Base-by-base conservation (phyloP, 1,140 invertebrate species). In the Conopomorpha cramerella region DNA sequence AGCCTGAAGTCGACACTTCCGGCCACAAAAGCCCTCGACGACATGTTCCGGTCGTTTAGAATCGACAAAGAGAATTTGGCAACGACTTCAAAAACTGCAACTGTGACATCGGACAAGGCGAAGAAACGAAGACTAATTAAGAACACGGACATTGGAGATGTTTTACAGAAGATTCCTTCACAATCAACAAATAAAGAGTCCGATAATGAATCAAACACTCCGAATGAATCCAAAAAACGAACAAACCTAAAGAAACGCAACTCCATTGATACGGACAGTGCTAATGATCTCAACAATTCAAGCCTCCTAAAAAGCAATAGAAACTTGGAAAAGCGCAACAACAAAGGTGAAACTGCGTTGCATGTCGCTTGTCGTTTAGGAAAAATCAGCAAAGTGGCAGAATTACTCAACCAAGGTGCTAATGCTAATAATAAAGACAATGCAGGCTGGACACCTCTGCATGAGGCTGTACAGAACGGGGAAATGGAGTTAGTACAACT, bases 361-460 rank as follows among this genome's bases (percentile, higher is more conserved):
- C 84, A 86, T 41, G 48, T 65, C 1, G 79, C 81, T 0, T 84
- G 82, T 43, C 57, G 78, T 29, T 37, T 84, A 60, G 78, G 80
- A 34, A 73, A 86, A 32, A 25, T 72, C 23, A 74, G 82, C 16
- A 64, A 66, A 51, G 80, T 86, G 0, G 51, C 52, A 42, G 47
- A 67, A 25, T 53, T 91, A 2, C 55, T 92, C 12, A 49, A 68
- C 13, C 61, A 77, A 25, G 87, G 86, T 16, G 84, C 85, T 1
- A 84, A 86, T 65, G 81, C 88, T 1, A 89, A 91, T 64, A 84
- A 83, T 2, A 84, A 85, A 62, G 90, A 92, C 51, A 79, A 88
- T 62, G 87, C 86, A 16, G 85, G 84, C 19, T 92, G 88, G 86
- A 90, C 88, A 12, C 88, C 89, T 13, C 49, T 91, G 71, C 87